A percentile compares a stretch with the other conserved stretches of the same genome.
These are phyloP conservation scores for Drosophila dunni DNA, from an alignment of 1,140 invertebrate genomes.

Conservation along the genomic window DNA sequence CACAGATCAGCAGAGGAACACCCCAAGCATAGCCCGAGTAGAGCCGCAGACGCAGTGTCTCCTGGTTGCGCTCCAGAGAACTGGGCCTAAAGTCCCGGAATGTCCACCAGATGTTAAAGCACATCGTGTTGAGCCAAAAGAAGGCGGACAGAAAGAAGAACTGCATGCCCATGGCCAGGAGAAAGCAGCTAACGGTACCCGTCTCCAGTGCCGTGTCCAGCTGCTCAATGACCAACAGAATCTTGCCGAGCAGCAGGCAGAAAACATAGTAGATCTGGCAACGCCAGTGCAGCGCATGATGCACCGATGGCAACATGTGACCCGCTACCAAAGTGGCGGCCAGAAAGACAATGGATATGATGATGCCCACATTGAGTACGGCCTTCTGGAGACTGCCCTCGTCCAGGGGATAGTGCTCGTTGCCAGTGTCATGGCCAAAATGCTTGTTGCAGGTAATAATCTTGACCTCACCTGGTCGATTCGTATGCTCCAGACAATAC, in stretches of 20 bases:
- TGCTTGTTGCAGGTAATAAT: slow-evolving; percentile 88
- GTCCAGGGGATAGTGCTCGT: neutral
- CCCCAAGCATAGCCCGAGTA: slow-evolving; percentile 94
- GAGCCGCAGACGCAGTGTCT: slow-evolving; percentile 89
- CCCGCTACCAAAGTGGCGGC: slow-evolving; percentile 90
- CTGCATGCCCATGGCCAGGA: slow-evolving; percentile 93
- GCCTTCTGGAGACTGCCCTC: slow-evolving; percentile 86
- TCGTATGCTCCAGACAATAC: slow-evolving; percentile 79
- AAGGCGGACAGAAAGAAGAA: slow-evolving; percentile 97
- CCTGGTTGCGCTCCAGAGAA: slow-evolving; percentile 92
- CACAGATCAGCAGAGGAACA: slow-evolving; percentile 89
- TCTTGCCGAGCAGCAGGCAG: slow-evolving; percentile 91
- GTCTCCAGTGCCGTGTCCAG: slow-evolving; percentile 84
- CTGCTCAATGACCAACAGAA: slow-evolving; percentile 88
- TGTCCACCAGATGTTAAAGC: slow-evolving; percentile 97
- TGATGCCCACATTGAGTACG: slow-evolving; percentile 90
- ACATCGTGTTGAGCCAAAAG: slow-evolving; percentile 98
- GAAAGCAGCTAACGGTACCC: slow-evolving; percentile 87
- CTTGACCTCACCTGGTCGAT: slow-evolving; percentile 82
- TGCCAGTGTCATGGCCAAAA: slow-evolving; percentile 59
- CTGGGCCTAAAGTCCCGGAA: slow-evolving; percentile 94
- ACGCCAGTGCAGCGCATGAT: slow-evolving; percentile 93
- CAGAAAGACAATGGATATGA: slow-evolving; percentile 91
- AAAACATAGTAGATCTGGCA: slow-evolving; percentile 93
- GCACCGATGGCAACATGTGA: slow-evolving; percentile 90